These are phyloP conservation scores for Etheostoma perlongum DNA, from an alignment of 2,797 vertebrate genomes.

Conservation along the genomic window DNA sequence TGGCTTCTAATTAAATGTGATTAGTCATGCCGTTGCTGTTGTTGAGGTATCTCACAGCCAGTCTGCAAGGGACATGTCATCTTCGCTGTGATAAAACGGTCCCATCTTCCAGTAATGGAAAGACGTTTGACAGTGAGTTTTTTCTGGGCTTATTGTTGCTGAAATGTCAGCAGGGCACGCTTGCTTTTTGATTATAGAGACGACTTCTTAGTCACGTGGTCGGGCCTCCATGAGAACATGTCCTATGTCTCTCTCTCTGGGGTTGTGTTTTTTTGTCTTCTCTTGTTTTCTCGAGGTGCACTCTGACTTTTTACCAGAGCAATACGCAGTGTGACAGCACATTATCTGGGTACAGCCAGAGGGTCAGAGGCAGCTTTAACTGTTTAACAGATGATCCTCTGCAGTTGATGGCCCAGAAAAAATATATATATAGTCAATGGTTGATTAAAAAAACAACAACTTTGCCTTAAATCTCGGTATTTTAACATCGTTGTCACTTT, in stretches of 20 bases:
- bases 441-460: conserved; percentile 6
- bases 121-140: conserved; percentile 62
- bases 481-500: conserved; percentile 3
- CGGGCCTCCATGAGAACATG: background rate
- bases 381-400: conserved; percentile 35
- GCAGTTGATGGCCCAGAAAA: conserved; percentile 8
- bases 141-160: conserved; percentile 47
- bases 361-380: conserved; percentile 20
- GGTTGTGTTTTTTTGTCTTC: background rate
- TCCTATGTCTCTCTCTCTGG: conserved; percentile 7
- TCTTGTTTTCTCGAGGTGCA: conserved; percentile 3
- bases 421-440: background rate
- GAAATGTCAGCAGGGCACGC: conserved; percentile 20
- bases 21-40: conserved; percentile 55
- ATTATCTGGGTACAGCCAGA: conserved; percentile 24
- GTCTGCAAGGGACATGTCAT: conserved; percentile 40
- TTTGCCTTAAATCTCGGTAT: background rate
- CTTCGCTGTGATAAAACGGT: conserved; percentile 49
- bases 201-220: conserved; percentile 1
- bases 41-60: conserved; percentile 37
- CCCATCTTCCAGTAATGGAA: conserved; percentile 40
- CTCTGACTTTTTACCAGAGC: conserved; percentile 19
- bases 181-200: conserved; percentile 14
- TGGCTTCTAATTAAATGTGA: conserved; percentile 64
- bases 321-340: conserved; percentile 32